phyloP scores from a whole-genome alignment of 2,797 vertebrate species.

The Ambastaia sidthimunki region DNA sequence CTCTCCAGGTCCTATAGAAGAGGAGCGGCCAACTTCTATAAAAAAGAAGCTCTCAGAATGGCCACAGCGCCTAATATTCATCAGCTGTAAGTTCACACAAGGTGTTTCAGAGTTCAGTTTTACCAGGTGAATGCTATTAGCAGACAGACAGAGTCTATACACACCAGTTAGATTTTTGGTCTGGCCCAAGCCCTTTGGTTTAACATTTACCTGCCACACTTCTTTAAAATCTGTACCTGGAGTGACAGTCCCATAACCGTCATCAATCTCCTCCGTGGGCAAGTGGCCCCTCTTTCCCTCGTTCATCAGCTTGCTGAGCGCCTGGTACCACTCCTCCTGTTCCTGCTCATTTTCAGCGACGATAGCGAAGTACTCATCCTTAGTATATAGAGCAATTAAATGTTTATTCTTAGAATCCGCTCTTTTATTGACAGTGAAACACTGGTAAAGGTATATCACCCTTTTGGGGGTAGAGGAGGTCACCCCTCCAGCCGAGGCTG shows the following conservation, averaged over 20 bases:
- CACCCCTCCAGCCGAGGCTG: slow-evolving; percentile 71
- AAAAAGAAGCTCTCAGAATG: slow-evolving; percentile 99
- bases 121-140: slow-evolving; percentile 91
- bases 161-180: slow-evolving; percentile 95
- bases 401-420: slow-evolving; percentile 95
- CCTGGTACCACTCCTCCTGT: slow-evolving; percentile 96
- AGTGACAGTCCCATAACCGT: slow-evolving; percentile 79
- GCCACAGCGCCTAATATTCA: slow-evolving; percentile 96
- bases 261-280: slow-evolving; percentile 85
- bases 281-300: slow-evolving; percentile 90
- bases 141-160: slow-evolving; percentile 93
- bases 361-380: slow-evolving; percentile 96
- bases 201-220: slow-evolving; percentile 98
- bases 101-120: slow-evolving; percentile 94
- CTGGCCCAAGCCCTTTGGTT: slow-evolving; percentile 95
- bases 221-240: slow-evolving; percentile 91
- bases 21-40: slow-evolving; percentile 95
- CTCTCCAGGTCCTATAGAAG: slow-evolving; percentile 93
- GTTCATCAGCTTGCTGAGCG: slow-evolving; percentile 92
- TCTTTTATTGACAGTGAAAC: slow-evolving; percentile 96
- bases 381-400: slow-evolving; percentile 96
- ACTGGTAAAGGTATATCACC: slow-evolving; percentile 93
- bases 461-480: slow-evolving; percentile 85
- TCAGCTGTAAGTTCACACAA: slow-evolving; percentile 92
- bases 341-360: slow-evolving; percentile 93